Base-by-base conservation (phyloP, 2,113 vertebrate species). In the Crypturellus undulatus region DNA sequence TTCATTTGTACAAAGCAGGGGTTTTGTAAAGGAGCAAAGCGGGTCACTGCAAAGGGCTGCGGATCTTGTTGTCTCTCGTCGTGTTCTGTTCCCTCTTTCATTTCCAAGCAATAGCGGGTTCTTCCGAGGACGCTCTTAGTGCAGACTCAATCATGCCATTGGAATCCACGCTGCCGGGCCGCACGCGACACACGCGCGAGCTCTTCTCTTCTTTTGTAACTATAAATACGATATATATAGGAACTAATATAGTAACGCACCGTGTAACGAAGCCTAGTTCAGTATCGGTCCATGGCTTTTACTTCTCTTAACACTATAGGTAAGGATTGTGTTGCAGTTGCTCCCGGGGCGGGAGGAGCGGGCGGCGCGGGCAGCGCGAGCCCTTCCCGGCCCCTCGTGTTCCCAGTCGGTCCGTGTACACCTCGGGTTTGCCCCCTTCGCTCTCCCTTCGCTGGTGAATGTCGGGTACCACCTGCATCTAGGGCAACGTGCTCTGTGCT, bases 31-130 rank as follows among this genome's bases (percentile, higher is more conserved):
- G 97, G 97, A 97, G 95, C 98, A 97, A 98, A 97, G 98, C 97
- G 97, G 98, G 98, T 98, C 97, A 95, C 96, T 97, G 97, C 96
- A 97, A 98, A 98, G 98, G 98, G 98, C 98, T 98, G 98, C 97
- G 97, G 97, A 91, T 98, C 94, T 97, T 96, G 20, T 22, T 49
- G 47, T 97, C 94, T 91, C 82, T 78, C 83, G 54, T 75, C 42
- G 11, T 95, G 43, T n/a, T 95, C 90, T 64, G 60, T 97, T 97
- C 52, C 51, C 96, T 70, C 96, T 92, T 97, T 97, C 92, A 10
- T 98, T 98, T 98, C 93, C 64, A 98, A 98, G 98, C 98, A 98
- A 98, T 98, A 98, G 97, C 93, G 92, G 97, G 97, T 97, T 97
- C 96, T 97, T 93, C 93, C 96, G 96, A 73, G 34, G 97, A 97